A percentile compares a stretch with the other conserved stretches of the same genome.
These are phyloP conservation scores for Noctua comes DNA, from an alignment of 2,888 invertebrate genomes.

Conservation along the genomic window DNA sequence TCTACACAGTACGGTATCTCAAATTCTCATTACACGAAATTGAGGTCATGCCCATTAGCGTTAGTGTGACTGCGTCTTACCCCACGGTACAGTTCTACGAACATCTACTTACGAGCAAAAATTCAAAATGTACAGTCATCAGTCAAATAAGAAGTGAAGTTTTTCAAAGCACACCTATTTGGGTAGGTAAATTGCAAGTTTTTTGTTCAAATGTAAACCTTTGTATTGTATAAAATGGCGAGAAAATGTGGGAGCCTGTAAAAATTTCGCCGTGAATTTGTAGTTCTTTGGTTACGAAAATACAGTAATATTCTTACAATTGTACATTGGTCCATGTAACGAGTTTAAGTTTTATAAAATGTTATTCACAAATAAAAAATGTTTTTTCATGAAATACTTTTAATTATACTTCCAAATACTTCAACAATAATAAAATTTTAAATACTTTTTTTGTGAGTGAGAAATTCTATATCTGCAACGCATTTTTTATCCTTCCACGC, in stretches of 20 bases:
- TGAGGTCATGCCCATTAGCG: background rate
- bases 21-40: background rate
- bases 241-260: background rate
- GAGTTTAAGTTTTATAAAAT: background rate
- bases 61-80: background rate
- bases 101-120: background rate
- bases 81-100: background rate
- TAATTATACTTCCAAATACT: slow-evolving; percentile 25
- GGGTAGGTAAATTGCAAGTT: background rate
- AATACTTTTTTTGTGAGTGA: background rate
- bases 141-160: slow-evolving; percentile 22
- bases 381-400: slow-evolving; percentile 1
- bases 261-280: slow-evolving; percentile 12
- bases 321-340: slow-evolving; percentile 11
- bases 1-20: background rate
- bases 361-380: slow-evolving; percentile 21
- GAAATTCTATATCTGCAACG: slow-evolving; percentile 61
- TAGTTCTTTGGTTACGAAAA: background rate
- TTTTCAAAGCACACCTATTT: background rate
- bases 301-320: background rate
- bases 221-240: background rate
- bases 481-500: slow-evolving; percentile 70
- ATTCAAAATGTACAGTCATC: background rate
- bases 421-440: slow-evolving; percentile 9
- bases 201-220: slow-evolving; percentile 1